phyloP scores from a whole-genome alignment of 2,113 vertebrate species.

The Daboia siamensis region DNA sequence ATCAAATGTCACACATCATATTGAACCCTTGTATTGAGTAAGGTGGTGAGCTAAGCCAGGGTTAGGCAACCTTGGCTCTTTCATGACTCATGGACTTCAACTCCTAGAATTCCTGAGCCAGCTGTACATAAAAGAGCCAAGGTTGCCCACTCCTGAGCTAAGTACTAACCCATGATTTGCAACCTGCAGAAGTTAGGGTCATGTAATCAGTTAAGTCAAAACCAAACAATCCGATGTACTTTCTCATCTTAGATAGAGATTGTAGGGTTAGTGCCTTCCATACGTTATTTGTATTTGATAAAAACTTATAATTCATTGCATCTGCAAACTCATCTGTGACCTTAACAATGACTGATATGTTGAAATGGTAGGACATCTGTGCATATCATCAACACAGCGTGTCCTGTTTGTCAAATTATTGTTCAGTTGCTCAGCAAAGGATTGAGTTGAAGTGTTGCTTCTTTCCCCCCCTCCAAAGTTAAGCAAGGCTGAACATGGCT shows the following conservation, averaged over 20 bases:
- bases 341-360: not conserved
- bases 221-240: not conserved
- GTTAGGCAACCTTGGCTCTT: no score
- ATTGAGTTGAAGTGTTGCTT: not conserved
- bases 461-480: not conserved
- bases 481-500: not conserved
- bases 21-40: not conserved
- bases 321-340: not conserved
- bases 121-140: no score
- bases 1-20: not conserved
- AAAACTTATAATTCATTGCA: not conserved
- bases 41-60: not conserved
- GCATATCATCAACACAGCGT: not conserved
- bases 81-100: no score
- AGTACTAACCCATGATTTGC: not conserved
- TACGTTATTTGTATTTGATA: not conserved
- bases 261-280: not conserved
- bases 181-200: not conserved
- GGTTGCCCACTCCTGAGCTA: no score
- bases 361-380: not conserved
- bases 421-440: not conserved
- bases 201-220: not conserved
- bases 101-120: no score
- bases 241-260: not conserved
- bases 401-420: not conserved